phyloP scores from a whole-genome alignment of 2,888 invertebrate genomes.

The Lepidocyrtoides sp. region DNA sequence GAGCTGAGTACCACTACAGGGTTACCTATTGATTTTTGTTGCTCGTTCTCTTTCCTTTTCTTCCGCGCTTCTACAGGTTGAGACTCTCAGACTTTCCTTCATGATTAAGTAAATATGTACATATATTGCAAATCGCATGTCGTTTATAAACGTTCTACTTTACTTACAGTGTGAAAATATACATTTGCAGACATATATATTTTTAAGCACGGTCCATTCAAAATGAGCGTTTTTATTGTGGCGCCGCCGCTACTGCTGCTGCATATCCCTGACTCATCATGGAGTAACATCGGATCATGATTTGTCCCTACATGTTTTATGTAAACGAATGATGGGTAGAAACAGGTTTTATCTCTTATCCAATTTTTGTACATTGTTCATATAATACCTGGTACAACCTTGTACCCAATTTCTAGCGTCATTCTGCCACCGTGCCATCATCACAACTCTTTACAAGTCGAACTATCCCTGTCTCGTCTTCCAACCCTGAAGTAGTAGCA shows the following conservation, averaged over 20 bases:
- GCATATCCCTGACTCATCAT: neutral
- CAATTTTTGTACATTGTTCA: slow-evolving; percentile 9
- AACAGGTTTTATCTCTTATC: slow-evolving; percentile 55
- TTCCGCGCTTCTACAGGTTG: slow-evolving; percentile 48
- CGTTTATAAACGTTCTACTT: no score
- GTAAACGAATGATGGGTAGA: slow-evolving; percentile 54
- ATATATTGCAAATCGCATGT: no score
- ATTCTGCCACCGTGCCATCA: neutral
- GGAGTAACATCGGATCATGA: slow-evolving; percentile 1
- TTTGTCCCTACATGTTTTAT: slow-evolving; percentile 30
- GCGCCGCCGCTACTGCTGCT: no score
- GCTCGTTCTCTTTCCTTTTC: slow-evolving; percentile 1
- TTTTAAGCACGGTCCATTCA: no score
- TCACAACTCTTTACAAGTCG: neutral
- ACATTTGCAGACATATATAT: no score
- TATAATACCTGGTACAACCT: slow-evolving; percentile 40
- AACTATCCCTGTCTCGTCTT: neutral
- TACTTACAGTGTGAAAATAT: no score
- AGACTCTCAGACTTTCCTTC: slow-evolving; percentile 12
- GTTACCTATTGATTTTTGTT: slow-evolving; percentile 56
- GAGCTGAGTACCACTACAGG: neutral
- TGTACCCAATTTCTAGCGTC: slow-evolving; percentile 40
- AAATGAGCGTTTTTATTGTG: no score
- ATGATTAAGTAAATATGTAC: slow-evolving; percentile 1
- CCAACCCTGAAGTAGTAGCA: neutral